Evolutionary conservation across 2,113 vertebrate genomes (phyloP).

Genomic region (Cephalopterus ornatus): DNA sequence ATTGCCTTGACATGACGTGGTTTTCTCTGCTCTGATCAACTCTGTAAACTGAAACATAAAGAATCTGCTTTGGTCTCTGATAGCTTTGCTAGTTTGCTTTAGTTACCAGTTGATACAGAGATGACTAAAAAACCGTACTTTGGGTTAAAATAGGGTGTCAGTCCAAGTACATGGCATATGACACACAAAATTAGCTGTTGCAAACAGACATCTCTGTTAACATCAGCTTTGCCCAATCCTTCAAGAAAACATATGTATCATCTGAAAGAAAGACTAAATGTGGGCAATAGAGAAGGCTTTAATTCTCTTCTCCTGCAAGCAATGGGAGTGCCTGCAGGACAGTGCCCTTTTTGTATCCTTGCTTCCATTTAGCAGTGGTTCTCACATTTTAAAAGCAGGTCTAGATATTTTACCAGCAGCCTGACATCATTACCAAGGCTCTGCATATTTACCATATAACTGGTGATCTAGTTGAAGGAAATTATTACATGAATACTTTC

Average conservation of each 20-base stretch:
- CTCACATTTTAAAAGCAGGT: constrained; percentile 4
- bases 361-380: not conserved
- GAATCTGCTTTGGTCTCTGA: not conserved
- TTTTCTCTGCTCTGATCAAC: not conserved
- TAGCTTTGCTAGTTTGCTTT: not conserved
- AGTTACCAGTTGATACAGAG: not conserved
- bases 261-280: not conserved
- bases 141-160: not conserved
- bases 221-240: not conserved
- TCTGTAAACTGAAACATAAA: not conserved
- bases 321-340: not conserved
- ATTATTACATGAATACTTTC: not conserved
- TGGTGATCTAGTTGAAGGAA: not conserved
- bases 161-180: not conserved
- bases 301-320: not conserved
- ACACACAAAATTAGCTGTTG: not conserved
- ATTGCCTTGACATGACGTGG: not conserved
- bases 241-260: not conserved
- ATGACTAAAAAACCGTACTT: not conserved
- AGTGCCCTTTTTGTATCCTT: not conserved
- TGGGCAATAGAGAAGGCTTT: not conserved
- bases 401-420: constrained; percentile 4
- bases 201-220: not conserved
- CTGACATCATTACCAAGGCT: not conserved
- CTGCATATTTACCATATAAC: not conserved